These are phyloP conservation scores for Passerina amoena DNA, from an alignment of 2,113 vertebrate genomes.

Conservation along the genomic window DNA sequence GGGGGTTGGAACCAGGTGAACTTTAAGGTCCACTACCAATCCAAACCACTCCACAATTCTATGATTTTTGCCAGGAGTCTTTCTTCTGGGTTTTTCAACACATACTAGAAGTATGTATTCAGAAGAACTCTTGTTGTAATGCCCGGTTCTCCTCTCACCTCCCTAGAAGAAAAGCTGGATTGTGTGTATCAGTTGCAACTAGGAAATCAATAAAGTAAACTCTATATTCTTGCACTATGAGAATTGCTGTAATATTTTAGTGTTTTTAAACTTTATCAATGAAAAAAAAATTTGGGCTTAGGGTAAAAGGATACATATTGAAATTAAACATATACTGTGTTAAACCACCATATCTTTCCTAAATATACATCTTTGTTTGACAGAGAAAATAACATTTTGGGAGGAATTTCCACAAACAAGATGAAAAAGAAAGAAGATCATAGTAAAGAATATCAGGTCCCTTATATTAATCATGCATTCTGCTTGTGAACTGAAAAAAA, in stretches of 20 bases:
- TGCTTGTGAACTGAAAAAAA: not conserved
- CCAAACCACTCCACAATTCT: not conserved
- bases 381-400: not conserved
- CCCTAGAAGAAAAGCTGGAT: not conserved
- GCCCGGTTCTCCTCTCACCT: not conserved
- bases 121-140: not conserved
- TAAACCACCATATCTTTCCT: not conserved
- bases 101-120: not conserved
- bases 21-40: not conserved
- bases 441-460: not conserved
- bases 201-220: not conserved
- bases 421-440: not conserved
- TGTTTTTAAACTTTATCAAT: not conserved
- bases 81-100: not conserved
- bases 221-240: not conserved
- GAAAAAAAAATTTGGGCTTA: not conserved
- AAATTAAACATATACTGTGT: not conserved
- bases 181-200: not conserved
- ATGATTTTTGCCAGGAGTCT: not conserved
- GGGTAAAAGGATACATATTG: not conserved
- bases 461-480: not conserved
- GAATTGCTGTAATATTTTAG: not conserved
- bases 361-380: not conserved
- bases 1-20: fast-evolving
- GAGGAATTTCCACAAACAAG: not conserved